Conservation (phyloP, 2,888 invertebrate species). For the Aspidiotus rigidus region DNA sequence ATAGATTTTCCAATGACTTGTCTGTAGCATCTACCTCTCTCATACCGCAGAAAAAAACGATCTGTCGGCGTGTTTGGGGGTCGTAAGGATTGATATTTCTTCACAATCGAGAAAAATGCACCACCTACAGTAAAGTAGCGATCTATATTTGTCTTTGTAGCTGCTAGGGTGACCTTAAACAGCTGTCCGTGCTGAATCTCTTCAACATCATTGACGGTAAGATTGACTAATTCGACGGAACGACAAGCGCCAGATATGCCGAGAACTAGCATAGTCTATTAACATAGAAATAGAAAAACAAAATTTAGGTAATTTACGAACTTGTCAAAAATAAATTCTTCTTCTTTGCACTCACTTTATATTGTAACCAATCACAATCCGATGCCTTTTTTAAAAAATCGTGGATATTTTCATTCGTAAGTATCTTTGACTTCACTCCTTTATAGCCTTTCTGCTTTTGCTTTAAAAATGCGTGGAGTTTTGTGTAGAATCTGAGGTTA, state of each 20-base stretch:
- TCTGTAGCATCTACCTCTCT: slow-evolving; percentile 4
- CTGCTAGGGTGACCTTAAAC: neutral
- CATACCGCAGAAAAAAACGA: slow-evolving; percentile 1
- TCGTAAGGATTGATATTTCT: neutral
- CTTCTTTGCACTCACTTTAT: neutral
- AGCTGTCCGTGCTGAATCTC: neutral
- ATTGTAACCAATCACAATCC: neutral
- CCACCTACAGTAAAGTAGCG: neutral
- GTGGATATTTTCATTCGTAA: neutral
- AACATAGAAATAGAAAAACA: slow-evolving; percentile 2
- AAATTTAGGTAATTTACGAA: neutral
- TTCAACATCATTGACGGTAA: neutral
- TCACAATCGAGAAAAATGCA: neutral
- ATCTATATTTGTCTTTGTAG: neutral
- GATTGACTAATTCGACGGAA: neutral
- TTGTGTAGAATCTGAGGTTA: neutral
- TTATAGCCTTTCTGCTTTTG: slow-evolving; percentile 1
- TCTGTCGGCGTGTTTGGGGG: neutral
- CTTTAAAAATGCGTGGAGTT: neutral
- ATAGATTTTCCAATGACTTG: neutral
- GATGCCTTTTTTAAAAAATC: neutral
- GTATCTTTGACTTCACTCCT: neutral
- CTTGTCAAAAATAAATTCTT: neutral
- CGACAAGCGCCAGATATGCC: neutral
- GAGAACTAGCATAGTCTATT: neutral